A percentile compares a stretch with the other conserved stretches of the same genome.
Evolutionary conservation across 2,113 vertebrate species (phyloP).

Genomic region (Ophiodon elongatus): DNA sequence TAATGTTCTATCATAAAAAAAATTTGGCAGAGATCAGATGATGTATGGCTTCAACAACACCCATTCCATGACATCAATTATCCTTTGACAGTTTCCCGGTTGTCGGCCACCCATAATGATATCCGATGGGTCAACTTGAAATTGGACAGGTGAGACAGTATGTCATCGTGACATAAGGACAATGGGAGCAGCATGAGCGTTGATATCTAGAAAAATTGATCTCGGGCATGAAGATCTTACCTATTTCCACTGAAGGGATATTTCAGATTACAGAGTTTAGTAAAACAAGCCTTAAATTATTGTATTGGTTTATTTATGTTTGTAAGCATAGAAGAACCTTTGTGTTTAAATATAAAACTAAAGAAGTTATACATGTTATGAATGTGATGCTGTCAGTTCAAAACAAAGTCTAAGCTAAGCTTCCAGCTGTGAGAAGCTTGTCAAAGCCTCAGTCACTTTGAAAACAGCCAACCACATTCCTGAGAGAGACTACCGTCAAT

Average conservation of each 20-base stretch:
- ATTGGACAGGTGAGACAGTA: slow-evolving; percentile 78
- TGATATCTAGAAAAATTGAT: slow-evolving; percentile 39
- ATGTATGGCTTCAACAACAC: slow-evolving; percentile 67
- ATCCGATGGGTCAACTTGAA: slow-evolving; percentile 79
- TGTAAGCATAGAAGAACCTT: background rate
- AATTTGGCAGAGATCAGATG: slow-evolving; percentile 56
- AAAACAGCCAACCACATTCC: slow-evolving; percentile 38
- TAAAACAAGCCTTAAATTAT: background rate
- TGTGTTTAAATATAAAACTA: background rate
- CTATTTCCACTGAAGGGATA: background rate
- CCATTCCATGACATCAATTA: slow-evolving; percentile 75
- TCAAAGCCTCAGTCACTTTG: slow-evolving; percentile 38
- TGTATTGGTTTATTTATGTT: background rate
- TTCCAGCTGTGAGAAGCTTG: slow-evolving; percentile 28
- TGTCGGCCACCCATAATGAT: slow-evolving; percentile 75
- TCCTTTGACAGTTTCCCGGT: slow-evolving; percentile 77
- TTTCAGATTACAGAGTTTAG: slow-evolving; percentile 16
- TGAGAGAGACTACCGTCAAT: slow-evolving; percentile 51
- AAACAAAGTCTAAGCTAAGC: slow-evolving; percentile 17
- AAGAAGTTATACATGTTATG: background rate
- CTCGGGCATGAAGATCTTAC: slow-evolving; percentile 36
- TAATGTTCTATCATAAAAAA: slow-evolving; percentile 51
- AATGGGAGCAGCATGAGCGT: slow-evolving; percentile 51
- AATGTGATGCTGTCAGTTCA: slow-evolving; percentile 29
- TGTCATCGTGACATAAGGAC: slow-evolving; percentile 72